These are phyloP conservation scores for Mico argentatus DNA, from an alignment of 2,797 vertebrate genomes.

Conservation along the genomic window DNA sequence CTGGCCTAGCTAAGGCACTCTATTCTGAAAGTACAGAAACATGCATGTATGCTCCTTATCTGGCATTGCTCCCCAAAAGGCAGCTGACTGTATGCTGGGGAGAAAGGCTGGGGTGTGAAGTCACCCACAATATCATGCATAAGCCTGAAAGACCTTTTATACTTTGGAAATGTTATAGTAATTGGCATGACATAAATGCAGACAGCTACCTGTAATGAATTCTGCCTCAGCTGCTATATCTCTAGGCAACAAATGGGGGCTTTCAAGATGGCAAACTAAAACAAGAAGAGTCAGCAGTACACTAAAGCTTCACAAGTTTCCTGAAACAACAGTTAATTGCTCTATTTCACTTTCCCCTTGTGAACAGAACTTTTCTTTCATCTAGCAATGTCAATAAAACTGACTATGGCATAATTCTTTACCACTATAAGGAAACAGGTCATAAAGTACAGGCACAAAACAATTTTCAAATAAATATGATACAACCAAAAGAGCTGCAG, in stretches of 20 bases:
- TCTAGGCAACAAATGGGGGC: neutral
- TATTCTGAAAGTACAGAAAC: slow-evolving; percentile 38
- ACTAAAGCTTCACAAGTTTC: neutral
- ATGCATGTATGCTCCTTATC: neutral
- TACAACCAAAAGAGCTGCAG: slow-evolving; percentile 22
- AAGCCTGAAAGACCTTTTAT: neutral
- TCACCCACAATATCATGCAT: neutral
- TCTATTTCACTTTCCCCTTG: neutral
- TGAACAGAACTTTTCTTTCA: slow-evolving; percentile 1
- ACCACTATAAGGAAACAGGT: neutral
- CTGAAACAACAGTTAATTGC: neutral
- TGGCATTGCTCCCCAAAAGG: neutral
- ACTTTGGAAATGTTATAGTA: neutral
- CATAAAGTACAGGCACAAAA: slow-evolving; percentile 22
- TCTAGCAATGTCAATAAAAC: neutral
- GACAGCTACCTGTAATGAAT: neutral
- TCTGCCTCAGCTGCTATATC: neutral
- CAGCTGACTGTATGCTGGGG: neutral
- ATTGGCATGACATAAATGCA: neutral
- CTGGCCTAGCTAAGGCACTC: slow-evolving; percentile 61
- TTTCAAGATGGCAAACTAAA: neutral
- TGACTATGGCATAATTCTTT: neutral
- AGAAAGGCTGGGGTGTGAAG: neutral
- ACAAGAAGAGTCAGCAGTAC: neutral
- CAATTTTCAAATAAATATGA: slow-evolving; percentile 38